Percentiles rank a stretch among this genome's conserved stretches.
Evolutionary conservation across 2,797 vertebrate genomes (phyloP).

Genomic region (Semotilus atromaculatus): DNA sequence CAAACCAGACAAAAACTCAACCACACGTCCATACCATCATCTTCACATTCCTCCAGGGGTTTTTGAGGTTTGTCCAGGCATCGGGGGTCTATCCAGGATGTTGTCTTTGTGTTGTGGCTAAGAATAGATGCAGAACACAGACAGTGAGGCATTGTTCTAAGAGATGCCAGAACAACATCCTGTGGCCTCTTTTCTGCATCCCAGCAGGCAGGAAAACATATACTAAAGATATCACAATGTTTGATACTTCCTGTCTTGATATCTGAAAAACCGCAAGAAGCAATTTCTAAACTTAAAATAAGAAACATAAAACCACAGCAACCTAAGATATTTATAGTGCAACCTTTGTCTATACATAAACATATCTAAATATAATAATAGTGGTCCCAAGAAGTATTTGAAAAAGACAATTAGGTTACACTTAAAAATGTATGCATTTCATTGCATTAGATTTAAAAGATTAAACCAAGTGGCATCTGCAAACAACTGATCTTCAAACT

Average conservation of each 20-base stretch:
- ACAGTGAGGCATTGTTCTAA: constrained; percentile 48
- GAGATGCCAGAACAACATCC: constrained; percentile 38
- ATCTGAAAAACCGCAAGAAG: constrained; percentile 34
- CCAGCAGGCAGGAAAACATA: constrained; percentile 27
- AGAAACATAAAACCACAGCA: constrained; percentile 8
- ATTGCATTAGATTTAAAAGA: neutral
- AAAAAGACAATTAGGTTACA: neutral
- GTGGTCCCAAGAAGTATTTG: neutral
- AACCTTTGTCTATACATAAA: neutral
- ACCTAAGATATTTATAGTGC: constrained; percentile 11
- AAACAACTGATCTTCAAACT: neutral
- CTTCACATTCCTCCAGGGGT: constrained; percentile 99
- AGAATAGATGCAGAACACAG: constrained; percentile 61
- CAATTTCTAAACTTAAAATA: constrained; percentile 11
- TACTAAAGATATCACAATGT: constrained; percentile 15
- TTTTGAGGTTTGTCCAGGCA: constrained; percentile 99
- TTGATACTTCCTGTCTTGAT: constrained; percentile 28
- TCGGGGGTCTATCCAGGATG: constrained; percentile 99
- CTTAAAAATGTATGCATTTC: neutral
- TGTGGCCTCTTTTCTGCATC: constrained; percentile 16
- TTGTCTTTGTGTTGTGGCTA: constrained; percentile 99
- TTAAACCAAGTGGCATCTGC: neutral
- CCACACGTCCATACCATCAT: constrained; percentile 86
- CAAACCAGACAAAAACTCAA: neutral
- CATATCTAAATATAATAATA: neutral